A percentile compares a stretch with the other conserved stretches of the same genome.
These are phyloP conservation scores for Cosmia trapezina DNA, from an alignment of 2,888 invertebrate species.

Conservation along the genomic window DNA sequence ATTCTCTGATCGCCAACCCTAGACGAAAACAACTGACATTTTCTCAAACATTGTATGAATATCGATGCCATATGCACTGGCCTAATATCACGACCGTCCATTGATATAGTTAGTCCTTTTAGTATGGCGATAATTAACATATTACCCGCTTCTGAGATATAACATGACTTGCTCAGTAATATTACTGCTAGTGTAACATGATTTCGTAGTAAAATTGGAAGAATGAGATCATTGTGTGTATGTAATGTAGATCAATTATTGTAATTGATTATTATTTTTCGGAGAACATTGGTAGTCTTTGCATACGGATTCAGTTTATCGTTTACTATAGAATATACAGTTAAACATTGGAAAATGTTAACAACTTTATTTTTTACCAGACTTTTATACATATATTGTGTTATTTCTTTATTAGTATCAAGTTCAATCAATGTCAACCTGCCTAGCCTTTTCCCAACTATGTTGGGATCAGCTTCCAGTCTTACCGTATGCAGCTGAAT, in stretches of 20 bases:
- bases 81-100: conserved; percentile 35
- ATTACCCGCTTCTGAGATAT: conserved; percentile 43
- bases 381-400: not conserved
- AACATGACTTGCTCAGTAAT: conserved; percentile 22
- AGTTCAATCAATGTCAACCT: too few relatives aligned
- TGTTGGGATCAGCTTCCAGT: too few relatives aligned
- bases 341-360: not conserved
- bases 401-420: not conserved
- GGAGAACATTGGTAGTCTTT: conserved; percentile 23
- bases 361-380: not conserved
- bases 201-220: conserved; percentile 39
- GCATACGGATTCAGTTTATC: conserved; percentile 7
- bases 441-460: too few relatives aligned
- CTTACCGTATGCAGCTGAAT: too few relatives aligned
- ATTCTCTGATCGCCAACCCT: conserved; percentile 41
- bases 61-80: conserved; percentile 72
- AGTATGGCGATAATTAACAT: conserved; percentile 56
- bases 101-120: conserved; percentile 57
- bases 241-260: conserved; percentile 19
- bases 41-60: conserved; percentile 74
- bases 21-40: conserved; percentile 67
- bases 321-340: conserved; percentile 11
- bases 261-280: conserved; percentile 41
- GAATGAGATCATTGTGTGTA: conserved; percentile 34
- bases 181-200: conserved; percentile 10